Percentiles rank a stretch among this genome's conserved stretches.
Evolutionary conservation across 2,797 vertebrate species (phyloP).

Genomic region (Passerculus sandwichensis): DNA sequence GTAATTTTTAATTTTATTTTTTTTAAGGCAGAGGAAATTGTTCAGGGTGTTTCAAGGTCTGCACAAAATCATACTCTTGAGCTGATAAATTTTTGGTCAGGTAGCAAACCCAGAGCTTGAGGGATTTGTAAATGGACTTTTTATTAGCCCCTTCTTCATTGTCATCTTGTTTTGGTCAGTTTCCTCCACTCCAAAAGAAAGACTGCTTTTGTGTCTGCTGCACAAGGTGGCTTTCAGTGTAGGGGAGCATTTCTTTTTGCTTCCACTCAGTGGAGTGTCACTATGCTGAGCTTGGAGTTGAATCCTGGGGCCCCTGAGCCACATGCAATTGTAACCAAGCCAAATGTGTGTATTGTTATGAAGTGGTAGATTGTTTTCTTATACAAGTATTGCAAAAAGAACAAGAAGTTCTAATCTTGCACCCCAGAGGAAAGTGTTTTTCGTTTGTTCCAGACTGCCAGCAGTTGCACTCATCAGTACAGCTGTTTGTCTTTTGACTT

Average conservation of each 20-base stretch:
- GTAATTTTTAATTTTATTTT: not conserved
- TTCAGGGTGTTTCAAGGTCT: not conserved
- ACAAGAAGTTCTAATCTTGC: constrained; percentile 45
- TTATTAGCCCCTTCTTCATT: not conserved
- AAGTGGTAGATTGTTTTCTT: constrained; percentile 23
- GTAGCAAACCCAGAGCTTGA: not conserved
- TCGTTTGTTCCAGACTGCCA: not conserved
- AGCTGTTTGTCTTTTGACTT: constrained; percentile 20
- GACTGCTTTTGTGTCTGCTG: not conserved
- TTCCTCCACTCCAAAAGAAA: not conserved
- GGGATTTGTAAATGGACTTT: not conserved
- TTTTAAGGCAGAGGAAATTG: not conserved
- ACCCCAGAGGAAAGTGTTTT: constrained; percentile 24
- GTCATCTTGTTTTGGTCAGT: not conserved
- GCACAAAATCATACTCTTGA: not conserved
- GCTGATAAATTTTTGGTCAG: not conserved
- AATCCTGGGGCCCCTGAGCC: not conserved
- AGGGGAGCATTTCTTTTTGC: not conserved
- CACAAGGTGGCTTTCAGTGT: not conserved
- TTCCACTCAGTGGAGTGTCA: not conserved
- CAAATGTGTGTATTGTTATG: constrained; percentile 12
- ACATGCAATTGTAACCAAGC: not conserved
- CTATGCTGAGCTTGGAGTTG: not conserved
- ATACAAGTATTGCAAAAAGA: not conserved
- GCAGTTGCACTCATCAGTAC: not conserved